Conservation (phyloP, 64 coral and sea anemone genomes). For the Stichodactyla helianthus region DNA sequence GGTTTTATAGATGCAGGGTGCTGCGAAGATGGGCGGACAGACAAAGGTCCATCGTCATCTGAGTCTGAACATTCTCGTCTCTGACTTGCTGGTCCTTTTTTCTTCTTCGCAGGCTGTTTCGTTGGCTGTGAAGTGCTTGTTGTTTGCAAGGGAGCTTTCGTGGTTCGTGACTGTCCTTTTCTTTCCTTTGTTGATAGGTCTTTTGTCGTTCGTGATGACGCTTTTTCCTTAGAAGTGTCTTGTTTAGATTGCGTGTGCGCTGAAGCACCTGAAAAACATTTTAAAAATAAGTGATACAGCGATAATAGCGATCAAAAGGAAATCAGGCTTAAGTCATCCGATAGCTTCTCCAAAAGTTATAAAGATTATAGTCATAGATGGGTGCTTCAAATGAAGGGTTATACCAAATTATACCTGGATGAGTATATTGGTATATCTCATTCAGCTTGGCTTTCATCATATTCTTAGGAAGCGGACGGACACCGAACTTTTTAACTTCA, state of each 20-base stretch:
- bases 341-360: no score
- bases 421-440: constrained; percentile 88
- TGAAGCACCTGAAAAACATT: background rate
- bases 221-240: background rate
- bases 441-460: constrained; percentile 83
- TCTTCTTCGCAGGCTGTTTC: background rate
- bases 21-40: background rate
- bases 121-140: background rate
- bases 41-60: background rate
- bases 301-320: background rate
- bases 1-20: background rate
- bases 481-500: constrained; percentile 72
- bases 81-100: constrained; percentile 4
- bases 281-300: background rate
- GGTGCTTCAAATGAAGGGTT: background rate
- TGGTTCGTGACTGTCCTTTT: background rate
- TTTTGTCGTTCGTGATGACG: background rate
- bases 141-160: background rate
- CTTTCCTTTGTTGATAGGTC: background rate
- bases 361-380: no score
- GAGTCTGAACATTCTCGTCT: constrained; percentile 5
- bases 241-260: background rate
- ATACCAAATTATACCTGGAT: constrained; percentile 50
- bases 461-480: constrained; percentile 79
- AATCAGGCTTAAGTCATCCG: no score